Evolutionary conservation across 2,888 invertebrate genomes (phyloP).

Genomic region (Leptinotarsa peninsularis): DNA sequence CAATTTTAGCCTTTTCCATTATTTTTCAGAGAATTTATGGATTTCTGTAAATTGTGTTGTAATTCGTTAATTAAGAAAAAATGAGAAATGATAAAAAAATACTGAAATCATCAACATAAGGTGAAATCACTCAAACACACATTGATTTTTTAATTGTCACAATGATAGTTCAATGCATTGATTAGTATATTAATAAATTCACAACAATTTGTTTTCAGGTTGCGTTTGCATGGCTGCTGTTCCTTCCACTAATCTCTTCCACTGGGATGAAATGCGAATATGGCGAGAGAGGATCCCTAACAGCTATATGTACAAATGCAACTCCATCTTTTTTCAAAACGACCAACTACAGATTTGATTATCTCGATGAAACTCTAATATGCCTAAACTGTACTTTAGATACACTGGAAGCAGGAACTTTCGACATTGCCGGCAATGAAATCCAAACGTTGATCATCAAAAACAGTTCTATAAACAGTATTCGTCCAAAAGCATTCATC

Average conservation of each 20-base stretch:
- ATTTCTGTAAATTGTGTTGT: too few relatives aligned
- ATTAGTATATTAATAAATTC: neutral
- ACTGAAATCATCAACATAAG: too few relatives aligned
- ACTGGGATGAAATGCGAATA: constrained; percentile 57
- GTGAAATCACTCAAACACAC: too few relatives aligned
- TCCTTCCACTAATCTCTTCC: neutral
- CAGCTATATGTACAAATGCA: constrained; percentile 60
- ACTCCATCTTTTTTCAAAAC: constrained; percentile 56
- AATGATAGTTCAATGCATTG: neutral
- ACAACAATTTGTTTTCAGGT: constrained; percentile 28
- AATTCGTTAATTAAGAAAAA: too few relatives aligned
- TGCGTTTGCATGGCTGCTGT: constrained; percentile 1
- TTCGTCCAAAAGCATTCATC: constrained; percentile 56
- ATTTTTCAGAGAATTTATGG: too few relatives aligned
- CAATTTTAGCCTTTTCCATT: too few relatives aligned
- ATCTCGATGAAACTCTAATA: constrained; percentile 61
- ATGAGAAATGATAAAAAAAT: too few relatives aligned
- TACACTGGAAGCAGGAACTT: constrained; percentile 56
- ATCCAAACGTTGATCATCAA: constrained; percentile 56
- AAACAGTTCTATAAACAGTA: constrained; percentile 52
- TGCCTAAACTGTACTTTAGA: constrained; percentile 59
- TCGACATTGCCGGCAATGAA: constrained; percentile 62
- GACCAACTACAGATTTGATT: constrained; percentile 61
- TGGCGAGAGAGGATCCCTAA: constrained; percentile 62
- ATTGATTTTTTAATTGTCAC: too few relatives aligned